Percentiles rank a stretch among this genome's conserved stretches.
These are phyloP conservation scores for Megalops atlanticus DNA, from an alignment of 2,113 vertebrate species.

Conservation along the genomic window DNA sequence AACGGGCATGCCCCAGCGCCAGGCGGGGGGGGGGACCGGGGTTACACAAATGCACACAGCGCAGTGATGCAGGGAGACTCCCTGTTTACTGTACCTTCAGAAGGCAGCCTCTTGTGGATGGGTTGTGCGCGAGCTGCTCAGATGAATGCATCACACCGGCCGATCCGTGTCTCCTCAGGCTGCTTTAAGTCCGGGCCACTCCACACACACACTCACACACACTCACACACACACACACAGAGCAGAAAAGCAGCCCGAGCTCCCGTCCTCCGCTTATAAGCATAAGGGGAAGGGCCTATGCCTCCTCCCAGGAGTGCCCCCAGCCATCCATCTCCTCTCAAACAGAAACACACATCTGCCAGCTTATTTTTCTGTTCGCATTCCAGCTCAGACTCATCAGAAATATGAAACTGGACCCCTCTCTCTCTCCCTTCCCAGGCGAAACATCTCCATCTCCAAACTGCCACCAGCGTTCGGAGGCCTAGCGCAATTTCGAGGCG, in stretches of 20 bases:
- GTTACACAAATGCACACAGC: neutral
- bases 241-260: neutral
- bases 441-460: neutral
- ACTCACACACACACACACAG: too few relatives aligned
- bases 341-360: neutral
- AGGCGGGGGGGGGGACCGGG: neutral
- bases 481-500: too few relatives aligned
- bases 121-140: neutral
- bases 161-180: slow-evolving; percentile 1
- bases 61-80: neutral
- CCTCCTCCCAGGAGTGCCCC: slow-evolving; percentile 3
- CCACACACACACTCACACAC: too few relatives aligned
- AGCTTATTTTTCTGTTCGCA: neutral
- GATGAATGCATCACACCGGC: slow-evolving; percentile 7
- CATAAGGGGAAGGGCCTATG: neutral
- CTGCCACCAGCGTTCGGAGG: neutral
- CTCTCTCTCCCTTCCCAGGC: too few relatives aligned
- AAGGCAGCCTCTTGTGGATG: neutral
- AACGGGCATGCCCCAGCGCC: neutral
- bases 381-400: neutral
- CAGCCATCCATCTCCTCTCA: neutral
- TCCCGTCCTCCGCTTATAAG: slow-evolving; percentile 20
- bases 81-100: slow-evolving; percentile 12
- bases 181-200: too few relatives aligned
- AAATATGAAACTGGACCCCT: neutral